phyloP scores from a whole-genome alignment of 2,888 invertebrate genomes.

The Hemistola chrysoprasaria region DNA sequence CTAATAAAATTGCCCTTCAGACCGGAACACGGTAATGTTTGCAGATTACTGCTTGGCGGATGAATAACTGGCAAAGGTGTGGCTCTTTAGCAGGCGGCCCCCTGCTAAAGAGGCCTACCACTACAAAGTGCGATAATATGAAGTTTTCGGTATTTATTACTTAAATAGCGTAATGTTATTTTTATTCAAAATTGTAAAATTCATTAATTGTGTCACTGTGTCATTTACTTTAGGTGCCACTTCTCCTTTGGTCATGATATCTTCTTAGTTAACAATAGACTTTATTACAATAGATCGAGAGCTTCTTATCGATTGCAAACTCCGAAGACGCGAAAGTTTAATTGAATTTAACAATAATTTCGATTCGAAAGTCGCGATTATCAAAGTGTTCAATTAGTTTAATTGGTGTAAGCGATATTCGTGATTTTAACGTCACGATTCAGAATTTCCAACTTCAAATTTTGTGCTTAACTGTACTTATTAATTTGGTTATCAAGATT shows the following conservation, averaged over 20 bases:
- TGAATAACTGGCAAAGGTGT: too few species aligned
- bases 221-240: background rate
- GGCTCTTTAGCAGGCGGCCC: too few species aligned
- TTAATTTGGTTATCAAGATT: conserved; percentile 14
- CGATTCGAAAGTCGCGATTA: conserved; percentile 26
- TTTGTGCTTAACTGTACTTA: conserved; percentile 9
- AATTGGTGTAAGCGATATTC: conserved; percentile 29
- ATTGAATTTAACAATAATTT: conserved; percentile 30
- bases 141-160: too few species aligned
- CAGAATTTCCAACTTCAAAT: conserved; percentile 19
- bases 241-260: too few species aligned
- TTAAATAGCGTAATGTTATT: too few species aligned
- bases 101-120: too few species aligned
- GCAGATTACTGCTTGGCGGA: too few species aligned
- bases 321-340: conserved; percentile 14
- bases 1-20: too few species aligned
- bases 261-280: background rate
- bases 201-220: background rate
- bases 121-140: too few species aligned
- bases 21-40: too few species aligned
- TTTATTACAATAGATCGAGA: background rate
- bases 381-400: conserved; percentile 28
- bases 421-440: conserved; percentile 24
- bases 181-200: too few species aligned
- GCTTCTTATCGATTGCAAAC: conserved; percentile 2